phyloP scores from a whole-genome alignment of 2,888 invertebrate species.

The Zaprionus obscuricornis region DNA sequence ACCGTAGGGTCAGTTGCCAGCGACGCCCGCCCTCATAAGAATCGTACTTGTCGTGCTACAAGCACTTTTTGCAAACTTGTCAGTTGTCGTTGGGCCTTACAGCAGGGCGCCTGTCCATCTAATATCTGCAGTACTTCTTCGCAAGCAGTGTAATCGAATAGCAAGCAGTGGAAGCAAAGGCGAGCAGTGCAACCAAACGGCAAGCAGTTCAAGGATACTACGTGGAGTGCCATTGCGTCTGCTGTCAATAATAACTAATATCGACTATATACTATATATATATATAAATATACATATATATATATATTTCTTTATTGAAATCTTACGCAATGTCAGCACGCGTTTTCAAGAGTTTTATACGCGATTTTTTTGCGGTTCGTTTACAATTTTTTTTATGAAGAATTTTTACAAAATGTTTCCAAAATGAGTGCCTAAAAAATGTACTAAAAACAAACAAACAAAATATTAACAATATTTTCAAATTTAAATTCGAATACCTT shows the following conservation, averaged over 20 bases:
- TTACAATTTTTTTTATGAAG: constrained; percentile 5
- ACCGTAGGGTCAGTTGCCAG: constrained; percentile 45
- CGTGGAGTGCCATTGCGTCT: background rate
- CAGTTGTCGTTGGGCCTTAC: constrained; percentile 74
- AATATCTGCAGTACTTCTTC: no score
- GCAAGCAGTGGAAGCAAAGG: constrained; percentile 14
- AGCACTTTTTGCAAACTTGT: constrained; percentile 51
- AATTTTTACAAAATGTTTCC: constrained; percentile 22
- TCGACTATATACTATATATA: no score
- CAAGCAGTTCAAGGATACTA: background rate
- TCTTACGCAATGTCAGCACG: constrained; percentile 80
- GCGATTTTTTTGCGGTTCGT: constrained; percentile 83
- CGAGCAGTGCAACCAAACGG: background rate
- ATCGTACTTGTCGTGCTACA: constrained; percentile 45
- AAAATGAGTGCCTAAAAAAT: constrained; percentile 28
- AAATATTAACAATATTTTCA: no score
- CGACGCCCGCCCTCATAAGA: no score
- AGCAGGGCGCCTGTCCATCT: constrained; percentile 55
- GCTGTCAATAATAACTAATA: constrained; percentile 25
- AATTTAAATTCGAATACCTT: background rate
- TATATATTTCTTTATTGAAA: no score
- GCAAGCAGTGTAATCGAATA: constrained; percentile 12
- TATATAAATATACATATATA: no score
- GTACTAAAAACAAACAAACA: constrained; percentile 16
- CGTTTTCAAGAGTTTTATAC: constrained; percentile 79